These are phyloP conservation scores for Muntiacus reevesi DNA, from an alignment of 2,113 vertebrate genomes.

Conservation along the genomic window DNA sequence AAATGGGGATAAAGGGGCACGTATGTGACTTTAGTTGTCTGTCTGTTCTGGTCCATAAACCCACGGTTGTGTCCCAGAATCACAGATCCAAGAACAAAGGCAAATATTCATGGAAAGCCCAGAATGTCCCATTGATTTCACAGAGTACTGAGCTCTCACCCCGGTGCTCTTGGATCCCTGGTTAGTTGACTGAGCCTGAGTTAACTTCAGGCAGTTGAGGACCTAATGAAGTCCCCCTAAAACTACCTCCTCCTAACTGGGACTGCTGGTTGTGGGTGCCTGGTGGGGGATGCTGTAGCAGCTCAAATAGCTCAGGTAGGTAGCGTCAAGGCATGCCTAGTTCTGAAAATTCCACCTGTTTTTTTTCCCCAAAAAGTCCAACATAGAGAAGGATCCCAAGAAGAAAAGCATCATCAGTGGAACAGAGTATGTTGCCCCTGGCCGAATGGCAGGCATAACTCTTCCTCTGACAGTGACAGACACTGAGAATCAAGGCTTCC, in stretches of 20 bases:
- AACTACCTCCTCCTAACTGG: not conserved
- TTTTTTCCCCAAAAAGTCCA: not conserved
- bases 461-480: not conserved
- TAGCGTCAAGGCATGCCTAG: not conserved
- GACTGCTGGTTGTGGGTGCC: not conserved
- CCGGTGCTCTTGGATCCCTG: not conserved
- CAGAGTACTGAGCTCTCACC: not conserved
- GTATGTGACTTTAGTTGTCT: not conserved
- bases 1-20: not conserved
- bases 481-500: not conserved
- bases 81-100: not conserved
- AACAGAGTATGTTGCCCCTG: not conserved
- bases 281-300: not conserved
- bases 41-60: not conserved
- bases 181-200: not conserved
- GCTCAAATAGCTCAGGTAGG: not conserved
- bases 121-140: not conserved
- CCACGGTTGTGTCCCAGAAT: not conserved
- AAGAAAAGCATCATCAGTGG: not conserved
- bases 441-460: not conserved
- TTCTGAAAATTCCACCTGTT: not conserved
- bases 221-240: not conserved
- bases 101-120: not conserved
- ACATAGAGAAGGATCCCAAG: not conserved
- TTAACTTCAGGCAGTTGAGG: not conserved